Evolutionary conservation across 2,113 vertebrate species (phyloP).

Genomic region (Grantiella picta): DNA sequence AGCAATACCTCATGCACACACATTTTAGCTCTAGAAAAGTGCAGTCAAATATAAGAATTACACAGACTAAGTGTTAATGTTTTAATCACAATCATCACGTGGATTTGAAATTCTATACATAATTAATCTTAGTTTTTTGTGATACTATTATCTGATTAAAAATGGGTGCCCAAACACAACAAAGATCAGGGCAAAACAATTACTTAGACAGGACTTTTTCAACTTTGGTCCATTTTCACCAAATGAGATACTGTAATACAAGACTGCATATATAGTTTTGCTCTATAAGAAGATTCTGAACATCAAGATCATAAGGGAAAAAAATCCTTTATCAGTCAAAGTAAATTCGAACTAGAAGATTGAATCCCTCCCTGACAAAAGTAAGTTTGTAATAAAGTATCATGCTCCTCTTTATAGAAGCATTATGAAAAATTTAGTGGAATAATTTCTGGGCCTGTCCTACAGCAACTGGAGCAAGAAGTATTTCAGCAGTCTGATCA

Average conservation of each 20-base stretch:
- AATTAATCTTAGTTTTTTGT: not conserved
- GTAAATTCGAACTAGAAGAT: not conserved
- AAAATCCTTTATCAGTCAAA: not conserved
- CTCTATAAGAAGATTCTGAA: not conserved
- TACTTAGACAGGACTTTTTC: not conserved
- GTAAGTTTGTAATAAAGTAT: not conserved
- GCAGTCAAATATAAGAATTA: not conserved
- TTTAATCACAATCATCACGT: not conserved
- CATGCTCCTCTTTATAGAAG: not conserved
- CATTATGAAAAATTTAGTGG: not conserved
- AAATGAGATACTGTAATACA: not conserved
- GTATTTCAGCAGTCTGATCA: slow-evolving; percentile 76
- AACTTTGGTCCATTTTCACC: not conserved
- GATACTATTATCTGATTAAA: not conserved
- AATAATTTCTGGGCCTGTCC: not conserved
- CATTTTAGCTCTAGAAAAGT: not conserved
- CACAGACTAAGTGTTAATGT: not conserved
- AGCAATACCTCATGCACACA: not conserved
- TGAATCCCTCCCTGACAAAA: not conserved
- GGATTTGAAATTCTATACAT: not conserved
- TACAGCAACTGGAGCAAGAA: slow-evolving; percentile 82
- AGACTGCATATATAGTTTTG: not conserved
- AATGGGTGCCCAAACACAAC: not conserved
- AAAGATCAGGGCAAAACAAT: not conserved
- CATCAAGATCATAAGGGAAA: not conserved